Percentiles rank a stretch among this genome's conserved stretches.
Evolutionary conservation across 1,140 invertebrate genomes (phyloP).

Genomic region (Drosophila serrata): DNA sequence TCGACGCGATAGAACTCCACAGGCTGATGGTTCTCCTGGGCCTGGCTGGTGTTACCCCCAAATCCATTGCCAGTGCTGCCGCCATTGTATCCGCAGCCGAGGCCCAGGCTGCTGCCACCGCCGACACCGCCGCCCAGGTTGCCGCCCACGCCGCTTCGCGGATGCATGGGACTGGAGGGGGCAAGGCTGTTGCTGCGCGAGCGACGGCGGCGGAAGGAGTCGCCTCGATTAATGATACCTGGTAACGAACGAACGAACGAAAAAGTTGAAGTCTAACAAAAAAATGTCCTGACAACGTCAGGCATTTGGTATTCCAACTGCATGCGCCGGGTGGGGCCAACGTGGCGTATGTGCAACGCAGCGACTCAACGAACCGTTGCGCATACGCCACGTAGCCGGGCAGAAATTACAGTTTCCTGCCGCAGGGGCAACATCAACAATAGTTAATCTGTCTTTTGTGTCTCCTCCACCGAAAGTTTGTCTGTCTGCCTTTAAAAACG

Average conservation of each 20-base stretch:
- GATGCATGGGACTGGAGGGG: constrained; percentile 85
- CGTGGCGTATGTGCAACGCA: constrained; percentile 55
- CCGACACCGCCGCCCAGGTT: constrained; percentile 68
- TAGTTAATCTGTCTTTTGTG: constrained; percentile 74
- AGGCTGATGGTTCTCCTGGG: constrained; percentile 63
- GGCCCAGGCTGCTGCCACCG: constrained; percentile 83
- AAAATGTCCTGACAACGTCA: constrained; percentile 19
- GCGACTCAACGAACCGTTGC: constrained; percentile 28
- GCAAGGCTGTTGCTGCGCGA: constrained; percentile 92
- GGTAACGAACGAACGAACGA: constrained; percentile 61
- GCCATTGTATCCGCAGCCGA: constrained; percentile 75
- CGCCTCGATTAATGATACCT: constrained; percentile 95
- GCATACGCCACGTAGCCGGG: constrained; percentile 48
- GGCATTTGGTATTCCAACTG: constrained; percentile 32
- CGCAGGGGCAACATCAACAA: constrained; percentile 56
- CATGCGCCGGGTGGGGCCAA: constrained; percentile 8
- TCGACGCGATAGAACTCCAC: constrained; percentile 91
- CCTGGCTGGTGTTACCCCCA: constrained; percentile 69
- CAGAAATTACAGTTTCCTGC: constrained; percentile 64
- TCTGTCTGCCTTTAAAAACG: too few relatives aligned
- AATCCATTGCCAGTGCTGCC: constrained; percentile 83
- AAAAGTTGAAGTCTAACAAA: constrained; percentile 21
- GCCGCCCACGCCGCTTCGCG: constrained; percentile 71
- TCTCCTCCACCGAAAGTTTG: too few relatives aligned
- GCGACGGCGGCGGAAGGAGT: constrained; percentile 92